A percentile compares a stretch with the other conserved stretches of the same genome.
Conservation (phyloP, 2,888 invertebrate species). For the Smittia aterrima region DNA sequence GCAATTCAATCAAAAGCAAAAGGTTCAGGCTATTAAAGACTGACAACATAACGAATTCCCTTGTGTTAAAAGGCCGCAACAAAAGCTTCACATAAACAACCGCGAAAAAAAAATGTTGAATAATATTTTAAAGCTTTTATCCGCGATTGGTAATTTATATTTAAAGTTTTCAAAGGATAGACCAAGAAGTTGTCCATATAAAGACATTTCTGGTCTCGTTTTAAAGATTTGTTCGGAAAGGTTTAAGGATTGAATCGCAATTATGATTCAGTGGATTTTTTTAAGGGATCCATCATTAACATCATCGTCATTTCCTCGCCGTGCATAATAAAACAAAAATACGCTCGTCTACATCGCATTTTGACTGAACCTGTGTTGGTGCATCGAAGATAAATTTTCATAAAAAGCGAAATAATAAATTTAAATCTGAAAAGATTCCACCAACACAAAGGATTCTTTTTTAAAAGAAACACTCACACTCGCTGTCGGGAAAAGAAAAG, state of each 20-base stretch:
- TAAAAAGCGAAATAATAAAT: not conserved
- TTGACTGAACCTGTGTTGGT: not conserved
- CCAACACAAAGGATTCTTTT: not conserved
- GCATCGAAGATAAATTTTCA: not conserved
- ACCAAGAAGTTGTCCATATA: too few species aligned
- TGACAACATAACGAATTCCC: not conserved
- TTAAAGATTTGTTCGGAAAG: too few species aligned
- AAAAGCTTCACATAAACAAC: not conserved
- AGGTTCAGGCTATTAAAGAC: not conserved
- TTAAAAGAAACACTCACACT: not conserved
- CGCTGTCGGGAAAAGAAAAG: not conserved
- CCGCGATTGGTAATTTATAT: too few species aligned
- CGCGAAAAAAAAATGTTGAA: not conserved
- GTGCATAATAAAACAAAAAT: not conserved
- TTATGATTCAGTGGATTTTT: too few species aligned
- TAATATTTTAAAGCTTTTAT: not conserved
- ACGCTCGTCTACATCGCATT: not conserved
- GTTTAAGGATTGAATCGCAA: too few species aligned
- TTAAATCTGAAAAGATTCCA: slow-evolving; percentile 8
- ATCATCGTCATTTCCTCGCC: not conserved
- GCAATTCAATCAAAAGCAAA: not conserved
- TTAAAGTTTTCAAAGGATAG: too few species aligned
- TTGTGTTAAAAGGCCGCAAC: too few species aligned
- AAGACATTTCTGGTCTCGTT: too few species aligned
- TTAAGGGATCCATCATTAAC: too few species aligned